A percentile compares a stretch with the other conserved stretches of the same genome.
Conservation (phyloP, 2,888 invertebrate genomes). For the Stenotaenia linearis region DNA sequence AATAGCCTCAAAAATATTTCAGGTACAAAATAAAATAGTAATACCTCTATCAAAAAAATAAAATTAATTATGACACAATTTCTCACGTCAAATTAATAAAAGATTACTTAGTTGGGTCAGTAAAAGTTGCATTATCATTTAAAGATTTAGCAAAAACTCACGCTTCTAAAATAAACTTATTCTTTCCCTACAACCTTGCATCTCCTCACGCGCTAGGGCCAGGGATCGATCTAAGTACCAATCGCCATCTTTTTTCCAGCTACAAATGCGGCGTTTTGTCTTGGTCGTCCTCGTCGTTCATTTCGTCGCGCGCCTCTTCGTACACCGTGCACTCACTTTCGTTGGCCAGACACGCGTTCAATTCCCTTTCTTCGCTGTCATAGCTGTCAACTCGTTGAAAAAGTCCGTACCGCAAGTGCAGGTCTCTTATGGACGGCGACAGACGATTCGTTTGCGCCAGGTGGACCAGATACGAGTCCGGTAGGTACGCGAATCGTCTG, state of each 20-base stretch:
- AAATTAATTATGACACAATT: not conserved
- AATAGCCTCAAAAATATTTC: not conserved
- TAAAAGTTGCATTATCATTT: not conserved
- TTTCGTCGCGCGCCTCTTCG: not conserved
- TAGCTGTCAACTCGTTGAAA: not conserved
- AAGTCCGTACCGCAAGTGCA: not conserved
- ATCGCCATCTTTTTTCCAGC: not conserved
- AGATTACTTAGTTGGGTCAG: not conserved
- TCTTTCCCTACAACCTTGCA: no score
- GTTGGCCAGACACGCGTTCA: not conserved
- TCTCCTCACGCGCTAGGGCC: not conserved
- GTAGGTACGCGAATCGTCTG: not conserved
- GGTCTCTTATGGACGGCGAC: not conserved
- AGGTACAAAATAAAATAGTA: not conserved
- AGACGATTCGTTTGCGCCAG: conserved; percentile 5
- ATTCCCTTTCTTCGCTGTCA: not conserved
- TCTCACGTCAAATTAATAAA: not conserved
- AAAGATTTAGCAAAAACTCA: not conserved
- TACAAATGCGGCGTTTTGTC: no score
- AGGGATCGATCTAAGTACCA: not conserved
- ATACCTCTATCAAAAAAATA: not conserved
- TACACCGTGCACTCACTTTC: not conserved
- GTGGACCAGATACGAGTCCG: not conserved
- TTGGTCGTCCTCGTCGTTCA: not conserved
- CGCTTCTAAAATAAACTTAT: not conserved